phyloP scores from a whole-genome alignment of 2,888 invertebrate genomes.

The Cynaeus angustus region DNA sequence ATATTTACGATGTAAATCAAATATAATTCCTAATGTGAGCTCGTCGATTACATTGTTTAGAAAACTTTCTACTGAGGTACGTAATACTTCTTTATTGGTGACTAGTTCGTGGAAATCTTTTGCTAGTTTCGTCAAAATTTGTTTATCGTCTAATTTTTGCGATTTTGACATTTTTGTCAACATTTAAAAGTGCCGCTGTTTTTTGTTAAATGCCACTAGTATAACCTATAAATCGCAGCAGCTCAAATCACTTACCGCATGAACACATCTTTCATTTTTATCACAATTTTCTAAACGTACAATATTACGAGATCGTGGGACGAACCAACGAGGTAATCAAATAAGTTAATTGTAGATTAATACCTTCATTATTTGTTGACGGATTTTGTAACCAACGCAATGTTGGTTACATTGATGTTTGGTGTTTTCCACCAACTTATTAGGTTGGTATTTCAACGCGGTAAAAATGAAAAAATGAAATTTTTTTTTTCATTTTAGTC shows the following conservation, averaged over 20 bases:
- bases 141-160: slow-evolving; percentile 58
- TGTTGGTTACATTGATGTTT: slow-evolving; percentile 16
- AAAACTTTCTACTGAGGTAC: slow-evolving; percentile 65
- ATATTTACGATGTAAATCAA: slow-evolving; percentile 68
- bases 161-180: slow-evolving; percentile 59
- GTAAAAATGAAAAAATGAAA: not conserved
- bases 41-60: slow-evolving; percentile 68
- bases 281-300: slow-evolving; percentile 30
- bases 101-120: slow-evolving; percentile 69
- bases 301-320: not conserved
- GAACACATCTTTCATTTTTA: slow-evolving; percentile 19
- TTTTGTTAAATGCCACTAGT: slow-evolving; percentile 25
- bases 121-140: slow-evolving; percentile 61
- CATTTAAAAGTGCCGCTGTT: slow-evolving; percentile 53
- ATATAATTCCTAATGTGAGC: slow-evolving; percentile 69
- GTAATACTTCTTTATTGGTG: slow-evolving; percentile 64
- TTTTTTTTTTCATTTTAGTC: too few relatives aligned
- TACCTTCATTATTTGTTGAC: slow-evolving; percentile 12
- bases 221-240: slow-evolving; percentile 22
- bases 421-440: not conserved
- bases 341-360: not conserved
- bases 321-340: not conserved
- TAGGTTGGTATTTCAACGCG: not conserved
- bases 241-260: slow-evolving; percentile 19
- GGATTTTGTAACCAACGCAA: slow-evolving; percentile 21